These are phyloP conservation scores for Telmatochromis sp. DNA, from an alignment of 2,113 vertebrate species.

Conservation along the genomic window DNA sequence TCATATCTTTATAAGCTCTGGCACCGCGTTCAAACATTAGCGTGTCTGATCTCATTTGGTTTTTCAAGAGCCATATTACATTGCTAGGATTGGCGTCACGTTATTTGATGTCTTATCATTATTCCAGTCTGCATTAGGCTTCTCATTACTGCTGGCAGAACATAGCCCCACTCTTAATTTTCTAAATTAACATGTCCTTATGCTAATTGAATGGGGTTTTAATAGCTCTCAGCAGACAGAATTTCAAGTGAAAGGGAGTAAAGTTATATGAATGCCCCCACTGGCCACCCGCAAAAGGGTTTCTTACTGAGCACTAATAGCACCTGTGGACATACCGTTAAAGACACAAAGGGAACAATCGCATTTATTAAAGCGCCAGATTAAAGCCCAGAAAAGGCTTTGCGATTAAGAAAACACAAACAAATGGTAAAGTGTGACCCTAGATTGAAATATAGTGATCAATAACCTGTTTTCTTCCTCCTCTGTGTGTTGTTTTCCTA, in stretches of 20 bases:
- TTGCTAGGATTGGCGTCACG: background rate
- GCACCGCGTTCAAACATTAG: background rate
- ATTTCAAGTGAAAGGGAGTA: background rate
- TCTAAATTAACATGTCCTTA: conserved; percentile 43
- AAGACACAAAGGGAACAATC: background rate
- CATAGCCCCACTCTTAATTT: conserved; percentile 41
- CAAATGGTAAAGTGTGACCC: background rate
- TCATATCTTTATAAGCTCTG: background rate
- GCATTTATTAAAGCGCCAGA: background rate
- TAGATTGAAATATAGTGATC: background rate
- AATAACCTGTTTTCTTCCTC: background rate
- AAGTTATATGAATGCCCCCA: background rate
- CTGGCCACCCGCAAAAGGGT: background rate
- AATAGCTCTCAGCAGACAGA: conserved; percentile 42
- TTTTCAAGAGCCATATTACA: background rate
- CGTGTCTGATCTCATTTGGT: conserved; percentile 6
- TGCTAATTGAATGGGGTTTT: conserved; percentile 50
- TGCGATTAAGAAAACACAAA: background rate
- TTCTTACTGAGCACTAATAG: background rate
- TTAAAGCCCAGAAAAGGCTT: background rate
- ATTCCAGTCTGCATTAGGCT: conserved; percentile 23
- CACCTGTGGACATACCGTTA: background rate
- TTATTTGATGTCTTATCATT: conserved; percentile 41
- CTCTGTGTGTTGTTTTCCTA: background rate
- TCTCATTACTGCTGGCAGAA: conserved; percentile 34